Conservation (phyloP, 2,113 vertebrate genomes). For the Isurus oxyrinchus region DNA sequence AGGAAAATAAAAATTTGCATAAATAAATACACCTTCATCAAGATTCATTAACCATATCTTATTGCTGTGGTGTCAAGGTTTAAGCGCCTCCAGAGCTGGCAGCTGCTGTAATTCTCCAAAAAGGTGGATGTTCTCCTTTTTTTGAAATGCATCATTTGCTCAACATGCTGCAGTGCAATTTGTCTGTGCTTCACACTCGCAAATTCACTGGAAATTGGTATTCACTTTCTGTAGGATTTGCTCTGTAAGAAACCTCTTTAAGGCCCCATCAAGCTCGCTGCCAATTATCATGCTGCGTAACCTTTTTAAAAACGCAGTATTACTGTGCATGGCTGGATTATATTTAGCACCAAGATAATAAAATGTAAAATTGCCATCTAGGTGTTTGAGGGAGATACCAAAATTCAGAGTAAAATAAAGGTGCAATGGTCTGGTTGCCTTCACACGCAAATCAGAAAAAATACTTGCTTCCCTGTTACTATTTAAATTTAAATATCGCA, state of each 20-base stretch:
- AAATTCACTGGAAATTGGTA: not conserved
- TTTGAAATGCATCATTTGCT: not conserved
- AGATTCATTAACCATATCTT: not conserved
- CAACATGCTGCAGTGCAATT: not conserved
- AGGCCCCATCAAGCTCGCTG: not conserved
- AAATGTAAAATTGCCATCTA: not conserved
- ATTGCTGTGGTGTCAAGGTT: not conserved
- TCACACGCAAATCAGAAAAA: not conserved
- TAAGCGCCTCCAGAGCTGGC: not conserved
- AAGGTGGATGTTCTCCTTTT: not conserved
- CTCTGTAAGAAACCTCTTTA: not conserved
- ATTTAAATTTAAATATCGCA: not conserved
- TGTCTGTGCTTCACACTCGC: not conserved
- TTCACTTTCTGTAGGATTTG: not conserved
- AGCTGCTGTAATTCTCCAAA: not conserved
- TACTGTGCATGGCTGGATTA: not conserved
- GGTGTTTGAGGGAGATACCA: not conserved
- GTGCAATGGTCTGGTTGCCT: not conserved
- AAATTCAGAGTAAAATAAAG: not conserved
- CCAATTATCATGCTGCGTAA: slow-evolving; percentile 27
- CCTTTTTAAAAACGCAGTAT: slow-evolving; percentile 3
- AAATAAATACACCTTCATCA: not conserved
- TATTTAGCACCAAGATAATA: slow-evolving; percentile 4
- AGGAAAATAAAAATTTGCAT: not conserved
- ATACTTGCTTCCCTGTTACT: not conserved